Base-by-base conservation (phyloP, 2,888 invertebrate genomes). In the Drosophila aldrichi region DNA sequence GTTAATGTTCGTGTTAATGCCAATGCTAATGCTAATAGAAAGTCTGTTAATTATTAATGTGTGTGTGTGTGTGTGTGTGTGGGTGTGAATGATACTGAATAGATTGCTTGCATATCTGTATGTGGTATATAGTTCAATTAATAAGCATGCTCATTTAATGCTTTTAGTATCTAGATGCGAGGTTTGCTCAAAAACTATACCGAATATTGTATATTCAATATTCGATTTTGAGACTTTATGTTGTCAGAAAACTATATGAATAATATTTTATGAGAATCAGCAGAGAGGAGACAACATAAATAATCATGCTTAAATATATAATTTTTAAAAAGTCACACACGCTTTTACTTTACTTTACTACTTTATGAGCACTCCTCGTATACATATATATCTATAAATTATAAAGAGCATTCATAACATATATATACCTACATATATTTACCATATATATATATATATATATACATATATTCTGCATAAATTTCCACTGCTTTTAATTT, bases 21-120 rank as follows among this genome's bases (percentile, higher is more conserved):
- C 18, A 18, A 48, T 32, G 48, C 48, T 32, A 48, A 48, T 48
- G 48, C 48, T 48, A 48, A 48, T 32, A 48, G 29, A 32, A 48
- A 18, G n/a, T 48, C 12, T 1, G 29, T 32, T 18, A 32, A 48
- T 48, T 48, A 48, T 48, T 48, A 29, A 48, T 48, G n/a, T 12
- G 29, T 7, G 29, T 9, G 12, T 18, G 38, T n/a, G 38, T 12
- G 25, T 25, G 18, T 18, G 38, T 40, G 43, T 4, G 22, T 22
- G 44, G 14, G 22, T 44, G 44, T 2, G 46, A 25, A 9, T 46
- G 9, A 12, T 48, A 14, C 3, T 32, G 18, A 18, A 49, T 49
- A 8, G 18, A 32, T 49, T 32, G 32, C 18, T 14, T 7, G 8
- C 6, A 32, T 49, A 32, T 14, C 20, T 49, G 8, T 14, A 34